Conservation (phyloP, 2,113 vertebrate species). For the Dicerorhinus sumatrensis region DNA sequence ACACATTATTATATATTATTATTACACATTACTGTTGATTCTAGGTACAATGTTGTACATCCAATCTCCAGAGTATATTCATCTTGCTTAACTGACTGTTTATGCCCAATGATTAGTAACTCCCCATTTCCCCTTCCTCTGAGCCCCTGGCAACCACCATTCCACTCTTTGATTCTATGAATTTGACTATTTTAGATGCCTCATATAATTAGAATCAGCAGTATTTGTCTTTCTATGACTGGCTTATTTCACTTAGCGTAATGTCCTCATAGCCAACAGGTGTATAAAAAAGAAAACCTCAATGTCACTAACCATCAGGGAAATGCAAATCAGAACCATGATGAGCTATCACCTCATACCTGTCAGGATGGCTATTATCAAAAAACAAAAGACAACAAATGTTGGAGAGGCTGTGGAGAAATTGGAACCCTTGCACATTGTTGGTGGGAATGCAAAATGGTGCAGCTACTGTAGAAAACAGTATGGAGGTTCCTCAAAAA, state of each 20-base stretch:
- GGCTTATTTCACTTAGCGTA: background rate
- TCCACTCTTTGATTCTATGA: background rate
- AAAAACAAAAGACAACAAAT: background rate
- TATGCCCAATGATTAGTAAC: background rate
- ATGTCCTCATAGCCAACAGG: background rate
- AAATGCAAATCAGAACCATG: background rate
- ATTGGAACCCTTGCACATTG: background rate
- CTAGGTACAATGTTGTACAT: background rate
- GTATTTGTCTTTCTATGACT: background rate
- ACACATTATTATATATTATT: background rate
- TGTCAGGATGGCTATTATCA: background rate
- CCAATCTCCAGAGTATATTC: background rate
- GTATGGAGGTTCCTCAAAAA: background rate
- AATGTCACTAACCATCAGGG: background rate
- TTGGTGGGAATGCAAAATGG: background rate
- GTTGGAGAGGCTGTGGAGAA: background rate
- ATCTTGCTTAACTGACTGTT: background rate
- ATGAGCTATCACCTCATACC: background rate
- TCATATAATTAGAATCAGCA: background rate
- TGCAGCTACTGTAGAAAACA: background rate
- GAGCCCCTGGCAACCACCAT: background rate
- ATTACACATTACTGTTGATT: background rate
- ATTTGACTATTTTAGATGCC: background rate
- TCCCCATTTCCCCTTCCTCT: too few relatives aligned
- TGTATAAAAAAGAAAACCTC: background rate